These are phyloP conservation scores for Lucilia sericata DNA, from an alignment of 1,140 invertebrate genomes.

Conservation along the genomic window DNA sequence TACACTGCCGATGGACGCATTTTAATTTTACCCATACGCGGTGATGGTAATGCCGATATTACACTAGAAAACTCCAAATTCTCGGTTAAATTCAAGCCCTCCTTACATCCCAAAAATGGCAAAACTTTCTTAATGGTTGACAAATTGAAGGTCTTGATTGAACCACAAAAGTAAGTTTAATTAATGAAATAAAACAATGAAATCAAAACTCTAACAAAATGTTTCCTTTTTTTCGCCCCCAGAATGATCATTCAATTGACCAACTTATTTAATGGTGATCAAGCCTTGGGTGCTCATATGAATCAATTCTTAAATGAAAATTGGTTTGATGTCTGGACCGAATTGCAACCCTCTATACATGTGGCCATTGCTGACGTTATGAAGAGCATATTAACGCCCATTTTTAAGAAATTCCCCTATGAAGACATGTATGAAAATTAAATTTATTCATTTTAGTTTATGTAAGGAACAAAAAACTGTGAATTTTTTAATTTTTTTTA, in stretches of 20 bases:
- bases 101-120: slow-evolving; percentile 54
- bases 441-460: not conserved
- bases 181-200: no score
- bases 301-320: slow-evolving; percentile 75
- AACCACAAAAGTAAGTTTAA: slow-evolving; percentile 59
- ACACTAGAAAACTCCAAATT: slow-evolving; percentile 61
- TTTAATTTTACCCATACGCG: slow-evolving; percentile 62
- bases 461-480: not conserved
- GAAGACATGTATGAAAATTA: slow-evolving; percentile 60
- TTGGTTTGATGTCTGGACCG: slow-evolving; percentile 71
- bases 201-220: no score
- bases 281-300: slow-evolving; percentile 73
- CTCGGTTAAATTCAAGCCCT: slow-evolving; percentile 64
- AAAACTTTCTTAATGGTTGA: slow-evolving; percentile 59
- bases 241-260: slow-evolving; percentile 74
- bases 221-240: no score
- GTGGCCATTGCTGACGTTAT: slow-evolving; percentile 71
- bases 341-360: slow-evolving; percentile 73
- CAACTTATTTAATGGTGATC: slow-evolving; percentile 78
- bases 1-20: slow-evolving; percentile 64
- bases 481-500: not conserved
- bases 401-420: slow-evolving; percentile 64
- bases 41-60: slow-evolving; percentile 66
- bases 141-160: slow-evolving; percentile 63
- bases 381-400: slow-evolving; percentile 68